Evolutionary conservation across 2,113 vertebrate genomes (phyloP).

Genomic region (Oryzias javanicus): DNA sequence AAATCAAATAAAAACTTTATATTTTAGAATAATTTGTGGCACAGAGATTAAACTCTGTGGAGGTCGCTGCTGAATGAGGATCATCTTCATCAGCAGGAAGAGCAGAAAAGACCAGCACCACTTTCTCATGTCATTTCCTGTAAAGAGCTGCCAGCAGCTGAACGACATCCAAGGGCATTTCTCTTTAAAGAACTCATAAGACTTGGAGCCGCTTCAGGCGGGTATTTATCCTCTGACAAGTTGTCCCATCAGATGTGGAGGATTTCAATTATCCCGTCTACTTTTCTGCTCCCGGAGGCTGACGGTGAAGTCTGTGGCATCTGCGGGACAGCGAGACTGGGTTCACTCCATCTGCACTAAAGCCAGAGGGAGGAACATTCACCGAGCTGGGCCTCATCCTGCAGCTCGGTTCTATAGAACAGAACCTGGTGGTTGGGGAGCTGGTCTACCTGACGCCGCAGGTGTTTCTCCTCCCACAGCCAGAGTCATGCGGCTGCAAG

Average conservation of each 20-base stretch:
- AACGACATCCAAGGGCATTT: conserved; percentile 13
- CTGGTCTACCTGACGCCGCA: conserved; percentile 28
- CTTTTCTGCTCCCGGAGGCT: conserved; percentile 26
- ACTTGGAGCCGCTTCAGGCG: conserved; percentile 21
- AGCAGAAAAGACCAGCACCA: not conserved
- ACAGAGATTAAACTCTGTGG: not conserved
- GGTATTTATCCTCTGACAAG: conserved; percentile 33
- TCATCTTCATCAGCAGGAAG: not conserved
- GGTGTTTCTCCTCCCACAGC: conserved; percentile 50
- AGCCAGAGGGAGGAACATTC: too few relatives aligned
- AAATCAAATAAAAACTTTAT: too few relatives aligned
- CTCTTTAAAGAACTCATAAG: conserved; percentile 12
- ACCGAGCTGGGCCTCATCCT: too few relatives aligned
- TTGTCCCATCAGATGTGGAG: conserved; percentile 35
- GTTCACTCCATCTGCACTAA: conserved; percentile 22
- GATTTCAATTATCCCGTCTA: conserved; percentile 37
- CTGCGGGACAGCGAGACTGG: conserved; percentile 11
- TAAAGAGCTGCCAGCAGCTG: conserved; percentile 7
- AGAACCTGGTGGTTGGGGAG: too few relatives aligned
- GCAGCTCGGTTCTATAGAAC: too few relatives aligned
- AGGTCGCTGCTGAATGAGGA: conserved; percentile 8
- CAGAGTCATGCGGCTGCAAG: conserved; percentile 30
- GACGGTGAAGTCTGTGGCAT: conserved; percentile 18
- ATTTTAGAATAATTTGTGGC: too few relatives aligned
- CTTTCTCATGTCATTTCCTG: conserved; percentile 17